phyloP scores from a whole-genome alignment of 2,113 vertebrate genomes.

The Actenoides lindsayi region DNA sequence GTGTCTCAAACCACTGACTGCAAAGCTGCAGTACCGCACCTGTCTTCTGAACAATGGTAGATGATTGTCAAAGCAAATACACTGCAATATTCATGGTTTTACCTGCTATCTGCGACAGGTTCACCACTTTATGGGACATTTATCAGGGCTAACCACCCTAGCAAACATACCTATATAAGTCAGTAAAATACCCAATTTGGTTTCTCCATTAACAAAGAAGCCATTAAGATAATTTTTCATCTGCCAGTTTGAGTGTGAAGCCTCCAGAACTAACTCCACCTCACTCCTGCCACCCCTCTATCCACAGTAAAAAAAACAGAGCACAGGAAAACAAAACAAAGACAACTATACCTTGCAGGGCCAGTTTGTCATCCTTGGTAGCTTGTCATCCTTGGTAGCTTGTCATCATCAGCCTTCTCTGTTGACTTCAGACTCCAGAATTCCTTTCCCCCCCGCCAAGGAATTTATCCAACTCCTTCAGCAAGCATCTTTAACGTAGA shows the following conservation, averaged over 20 bases:
- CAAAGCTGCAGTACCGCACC: not conserved
- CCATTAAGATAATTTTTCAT: not conserved
- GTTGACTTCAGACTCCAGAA: not conserved
- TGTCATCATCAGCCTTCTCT: not conserved
- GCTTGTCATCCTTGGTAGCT: not conserved
- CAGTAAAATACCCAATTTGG: not conserved
- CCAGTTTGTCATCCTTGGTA: not conserved
- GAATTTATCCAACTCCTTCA: not conserved
- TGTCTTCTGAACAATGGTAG: rapidly evolving
- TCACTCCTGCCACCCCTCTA: not conserved
- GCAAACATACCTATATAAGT: not conserved
- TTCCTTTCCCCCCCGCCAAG: not conserved
- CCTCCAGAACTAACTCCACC: not conserved
- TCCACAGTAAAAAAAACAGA: not conserved
- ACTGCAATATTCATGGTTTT: rapidly evolving
- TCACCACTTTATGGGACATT: not conserved
- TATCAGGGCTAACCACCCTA: not conserved
- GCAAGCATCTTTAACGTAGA: not conserved
- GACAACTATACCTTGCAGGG: slow-evolving; percentile 7
- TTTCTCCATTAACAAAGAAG: not conserved
- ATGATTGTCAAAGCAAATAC: rapidly evolving
- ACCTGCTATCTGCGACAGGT: not conserved
- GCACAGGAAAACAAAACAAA: not conserved
- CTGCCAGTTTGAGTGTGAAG: not conserved
- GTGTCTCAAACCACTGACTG: not conserved